Conservation (phyloP, 2,113 vertebrate genomes). For the Sisor rabdophorus region DNA sequence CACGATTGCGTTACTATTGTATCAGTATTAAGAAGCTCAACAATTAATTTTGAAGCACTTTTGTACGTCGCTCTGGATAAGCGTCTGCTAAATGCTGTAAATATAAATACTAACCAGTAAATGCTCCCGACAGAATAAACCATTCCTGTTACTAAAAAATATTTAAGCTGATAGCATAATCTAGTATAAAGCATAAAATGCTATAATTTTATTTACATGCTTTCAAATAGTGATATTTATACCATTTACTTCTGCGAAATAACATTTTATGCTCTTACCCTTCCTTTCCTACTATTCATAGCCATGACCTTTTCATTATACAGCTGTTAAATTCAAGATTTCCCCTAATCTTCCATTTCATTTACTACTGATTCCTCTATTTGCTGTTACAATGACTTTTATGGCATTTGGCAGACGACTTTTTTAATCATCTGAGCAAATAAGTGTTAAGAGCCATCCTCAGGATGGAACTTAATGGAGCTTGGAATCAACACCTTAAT, state of each 20-base stretch:
- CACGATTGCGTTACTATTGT: no score
- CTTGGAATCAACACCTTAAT: no score
- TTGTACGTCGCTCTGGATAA: no score
- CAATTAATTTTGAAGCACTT: no score
- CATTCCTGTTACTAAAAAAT: neutral
- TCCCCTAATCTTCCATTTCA: constrained; percentile 15
- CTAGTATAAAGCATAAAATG: neutral
- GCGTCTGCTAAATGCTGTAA: no score
- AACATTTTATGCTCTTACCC: constrained; percentile 17
- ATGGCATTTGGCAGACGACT: no score
- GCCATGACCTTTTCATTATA: constrained; percentile 42
- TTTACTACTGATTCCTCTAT: constrained; percentile 25
- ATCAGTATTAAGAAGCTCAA: no score
- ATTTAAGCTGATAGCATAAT: neutral
- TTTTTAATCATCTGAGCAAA: no score
- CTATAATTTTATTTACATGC: constrained; percentile 10
- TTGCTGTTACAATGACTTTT: no score
- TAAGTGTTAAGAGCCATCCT: no score
- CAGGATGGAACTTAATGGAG: no score
- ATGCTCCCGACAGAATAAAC: neutral
- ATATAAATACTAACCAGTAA: no score
- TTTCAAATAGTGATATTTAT: constrained; percentile 28
- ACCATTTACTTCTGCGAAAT: constrained; percentile 29
- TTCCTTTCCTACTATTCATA: constrained; percentile 15
- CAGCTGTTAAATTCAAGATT: constrained; percentile 35